Evolutionary conservation across 1,140 invertebrate genomes (phyloP).

Genomic region (Lepidurus apus): DNA sequence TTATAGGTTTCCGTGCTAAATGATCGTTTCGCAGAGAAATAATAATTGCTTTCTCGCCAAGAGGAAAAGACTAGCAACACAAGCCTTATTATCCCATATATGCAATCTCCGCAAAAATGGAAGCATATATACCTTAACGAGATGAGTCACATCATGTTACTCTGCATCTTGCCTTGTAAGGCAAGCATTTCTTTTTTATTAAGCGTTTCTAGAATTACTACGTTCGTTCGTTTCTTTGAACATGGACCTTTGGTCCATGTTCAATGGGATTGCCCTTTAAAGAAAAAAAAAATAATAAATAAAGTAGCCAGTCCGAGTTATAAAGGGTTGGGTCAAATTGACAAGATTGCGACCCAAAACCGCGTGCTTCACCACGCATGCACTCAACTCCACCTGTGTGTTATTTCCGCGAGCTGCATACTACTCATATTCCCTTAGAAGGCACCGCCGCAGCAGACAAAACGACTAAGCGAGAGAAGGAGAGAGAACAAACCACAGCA

Average conservation of each 20-base stretch:
- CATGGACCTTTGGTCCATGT: too few species aligned
- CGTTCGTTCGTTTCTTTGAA: not conserved
- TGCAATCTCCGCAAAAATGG: not conserved
- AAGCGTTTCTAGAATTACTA: not conserved
- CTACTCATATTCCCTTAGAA: constrained; percentile 1
- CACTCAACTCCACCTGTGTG: not conserved
- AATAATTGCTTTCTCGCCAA: not conserved
- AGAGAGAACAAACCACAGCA: not conserved
- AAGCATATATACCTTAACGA: not conserved
- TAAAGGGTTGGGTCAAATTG: not conserved
- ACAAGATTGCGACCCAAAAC: constrained; percentile 8
- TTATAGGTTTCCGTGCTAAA: constrained; percentile 16
- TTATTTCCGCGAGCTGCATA: not conserved
- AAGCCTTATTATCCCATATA: constrained; percentile 10
- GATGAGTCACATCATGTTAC: constrained; percentile 7
- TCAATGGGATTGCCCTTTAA: not conserved
- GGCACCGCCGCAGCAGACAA: not conserved
- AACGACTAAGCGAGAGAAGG: not conserved
- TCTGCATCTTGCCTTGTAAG: not conserved
- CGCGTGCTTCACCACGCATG: not conserved
- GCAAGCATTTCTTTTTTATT: not conserved
- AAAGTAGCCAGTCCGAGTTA: not conserved
- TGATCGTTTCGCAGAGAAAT: not conserved
- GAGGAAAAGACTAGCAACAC: not conserved
- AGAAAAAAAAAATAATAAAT: not conserved